Percentiles rank a stretch among this genome's conserved stretches.
These are phyloP conservation scores for Chelidonichthys spinosus DNA, from an alignment of 2,797 vertebrate genomes.

Conservation along the genomic window DNA sequence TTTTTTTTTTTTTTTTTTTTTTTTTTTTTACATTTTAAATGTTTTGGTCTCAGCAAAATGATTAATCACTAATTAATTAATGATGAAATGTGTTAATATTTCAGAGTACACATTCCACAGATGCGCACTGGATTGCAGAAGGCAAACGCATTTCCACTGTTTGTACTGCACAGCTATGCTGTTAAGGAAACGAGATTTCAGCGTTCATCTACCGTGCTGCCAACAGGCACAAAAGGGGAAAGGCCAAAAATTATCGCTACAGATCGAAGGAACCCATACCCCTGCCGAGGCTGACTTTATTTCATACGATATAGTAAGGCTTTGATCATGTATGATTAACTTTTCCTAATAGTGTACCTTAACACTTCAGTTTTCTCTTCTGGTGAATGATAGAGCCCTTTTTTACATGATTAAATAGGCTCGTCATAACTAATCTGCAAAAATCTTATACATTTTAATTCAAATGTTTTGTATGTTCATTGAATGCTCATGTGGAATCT, in stretches of 20 bases:
- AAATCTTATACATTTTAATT: background rate
- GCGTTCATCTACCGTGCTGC: conserved; percentile 27
- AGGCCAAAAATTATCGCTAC: background rate
- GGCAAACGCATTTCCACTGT: conserved; percentile 48
- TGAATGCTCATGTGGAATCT: background rate
- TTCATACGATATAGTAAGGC: background rate
- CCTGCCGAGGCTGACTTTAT: background rate
- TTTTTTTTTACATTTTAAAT: background rate
- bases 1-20: too few relatives aligned
- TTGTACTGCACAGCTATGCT: conserved; percentile 41
- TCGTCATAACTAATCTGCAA: background rate
- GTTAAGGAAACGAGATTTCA: conserved; percentile 15
- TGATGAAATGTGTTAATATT: background rate
- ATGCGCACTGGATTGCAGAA: conserved; percentile 33
- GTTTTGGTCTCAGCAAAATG: background rate
- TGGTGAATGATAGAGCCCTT: background rate
- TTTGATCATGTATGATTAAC: background rate
- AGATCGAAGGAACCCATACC: background rate
- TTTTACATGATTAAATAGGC: background rate
- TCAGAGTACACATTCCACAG: conserved; percentile 45
- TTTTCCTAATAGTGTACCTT: background rate
- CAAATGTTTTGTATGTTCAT: background rate
- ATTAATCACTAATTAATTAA: background rate
- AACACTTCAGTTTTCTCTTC: background rate
- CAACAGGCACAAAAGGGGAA: background rate